These are phyloP conservation scores for Thyatira batis DNA, from an alignment of 2,888 invertebrate genomes.

Conservation along the genomic window DNA sequence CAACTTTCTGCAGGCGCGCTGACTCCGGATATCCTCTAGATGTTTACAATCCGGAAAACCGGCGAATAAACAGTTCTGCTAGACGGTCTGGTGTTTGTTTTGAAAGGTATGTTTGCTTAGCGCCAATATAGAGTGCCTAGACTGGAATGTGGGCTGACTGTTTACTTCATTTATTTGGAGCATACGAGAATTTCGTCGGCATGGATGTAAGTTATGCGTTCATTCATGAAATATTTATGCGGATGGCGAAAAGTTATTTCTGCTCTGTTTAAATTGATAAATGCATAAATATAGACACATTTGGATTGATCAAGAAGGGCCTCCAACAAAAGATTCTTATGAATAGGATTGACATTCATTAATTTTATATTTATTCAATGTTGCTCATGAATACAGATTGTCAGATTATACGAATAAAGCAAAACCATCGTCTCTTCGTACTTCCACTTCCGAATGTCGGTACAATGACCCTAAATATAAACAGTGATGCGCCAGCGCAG, in stretches of 20 bases:
- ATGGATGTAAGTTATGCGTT: neutral
- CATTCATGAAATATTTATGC: neutral
- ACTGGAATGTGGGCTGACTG: neutral
- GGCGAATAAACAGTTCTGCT: neutral
- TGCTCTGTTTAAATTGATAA: too few species aligned
- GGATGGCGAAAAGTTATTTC: too few species aligned
- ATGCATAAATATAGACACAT: too few species aligned
- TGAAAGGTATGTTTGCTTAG: neutral
- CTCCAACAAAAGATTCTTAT: too few species aligned
- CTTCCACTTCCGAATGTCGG: conserved; percentile 37
- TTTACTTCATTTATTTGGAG: neutral
- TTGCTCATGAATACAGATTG: neutral
- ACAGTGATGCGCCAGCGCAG: conserved; percentile 20
- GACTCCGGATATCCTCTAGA: neutral
- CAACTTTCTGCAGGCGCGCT: neutral
- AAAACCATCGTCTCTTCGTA: conserved; percentile 10
- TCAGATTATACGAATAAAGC: neutral
- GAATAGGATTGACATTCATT: too few species aligned
- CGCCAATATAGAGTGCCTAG: neutral
- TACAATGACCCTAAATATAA: conserved; percentile 37
- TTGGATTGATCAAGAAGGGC: too few species aligned
- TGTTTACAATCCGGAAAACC: neutral
- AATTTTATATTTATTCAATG: neutral
- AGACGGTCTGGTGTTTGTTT: neutral
- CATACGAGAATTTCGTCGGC: neutral